Evolutionary conservation across 2,888 invertebrate genomes (phyloP), one percentile per base, ranked within the genome.

Genomic region (Lypha dubia): DNA sequence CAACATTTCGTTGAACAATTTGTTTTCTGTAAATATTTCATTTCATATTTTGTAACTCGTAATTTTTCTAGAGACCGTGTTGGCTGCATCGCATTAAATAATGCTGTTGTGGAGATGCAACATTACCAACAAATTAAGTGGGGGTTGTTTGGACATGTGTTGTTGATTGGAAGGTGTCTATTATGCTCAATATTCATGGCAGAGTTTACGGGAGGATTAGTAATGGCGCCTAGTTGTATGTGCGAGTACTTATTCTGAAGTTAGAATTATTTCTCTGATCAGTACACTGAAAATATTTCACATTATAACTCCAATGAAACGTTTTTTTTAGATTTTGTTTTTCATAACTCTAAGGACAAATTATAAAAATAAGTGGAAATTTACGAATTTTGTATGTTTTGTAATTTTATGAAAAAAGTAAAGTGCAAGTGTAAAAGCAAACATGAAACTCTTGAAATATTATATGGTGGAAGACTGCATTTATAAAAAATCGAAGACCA

Each of bases 11-110:
- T 82, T 65, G 77, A 81, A 53, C 79, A 83, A 85, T 85, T 85
- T 85, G 82, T 85, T 85, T 75, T 79, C 35, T 85, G 65, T 79
- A 75, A 85, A 75, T 74, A 84, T 81, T 81, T 76, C 76, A 68
- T 68, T 75, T 62, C 22, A 81, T 11, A 80, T 80, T 68, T 74
- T 20, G 35, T 81, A 44, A 35, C 60, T 65, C 46, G 68, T 60
- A 51, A 49, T 0, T 38, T 17, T 76, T 58, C n/a, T n/a, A 8
- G 32, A 44, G 15, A 53, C 1, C 35, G 20, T n/a, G n/a, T 38
- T 38, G 38, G 11, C 28, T 60, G 22, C 67, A 38, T n/a, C 24
- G 38, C 20, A 41, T 38, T 35, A 7, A 46, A 44, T n/a, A 28
- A 22, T 79, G 46, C 20, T 46, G 73, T 35, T 44, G 67, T 79